Conservation (phyloP, 2,797 vertebrate genomes). For the Lindbergichthys nudifrons region DNA sequence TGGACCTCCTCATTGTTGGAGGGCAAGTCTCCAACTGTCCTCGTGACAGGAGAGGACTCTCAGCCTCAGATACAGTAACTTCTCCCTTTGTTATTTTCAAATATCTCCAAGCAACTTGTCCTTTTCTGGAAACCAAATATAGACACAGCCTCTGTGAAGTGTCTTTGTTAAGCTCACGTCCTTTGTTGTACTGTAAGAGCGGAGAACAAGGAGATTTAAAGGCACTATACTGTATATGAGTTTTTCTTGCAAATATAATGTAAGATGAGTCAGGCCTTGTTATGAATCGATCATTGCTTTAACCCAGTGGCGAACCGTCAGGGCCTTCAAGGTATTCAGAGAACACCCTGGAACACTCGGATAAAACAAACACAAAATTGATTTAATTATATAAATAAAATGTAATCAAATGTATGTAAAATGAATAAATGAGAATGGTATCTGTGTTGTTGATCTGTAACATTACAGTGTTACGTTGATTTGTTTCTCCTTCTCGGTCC, state of each 20-base stretch:
- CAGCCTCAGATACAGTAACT: background rate
- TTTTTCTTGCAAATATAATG: background rate
- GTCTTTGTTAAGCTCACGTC: background rate
- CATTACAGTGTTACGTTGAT: too few relatives aligned
- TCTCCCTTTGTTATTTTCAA: conserved; percentile 2
- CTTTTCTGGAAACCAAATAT: conserved; percentile 6
- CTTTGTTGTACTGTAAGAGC: background rate
- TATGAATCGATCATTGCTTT: background rate
- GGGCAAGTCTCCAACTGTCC: conserved; percentile 63
- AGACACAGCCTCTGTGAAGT: background rate
- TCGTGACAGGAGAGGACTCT: conserved; percentile 21
- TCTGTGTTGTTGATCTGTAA: too few relatives aligned
- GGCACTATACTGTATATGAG: background rate
- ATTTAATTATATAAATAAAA: too few relatives aligned
- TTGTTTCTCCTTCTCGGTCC: too few relatives aligned
- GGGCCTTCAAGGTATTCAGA: too few relatives aligned
- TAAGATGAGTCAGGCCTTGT: background rate
- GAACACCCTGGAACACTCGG: too few relatives aligned
- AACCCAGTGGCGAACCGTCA: too few relatives aligned
- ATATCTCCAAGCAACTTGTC: conserved; percentile 30
- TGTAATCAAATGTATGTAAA: too few relatives aligned
- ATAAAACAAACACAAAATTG: too few relatives aligned
- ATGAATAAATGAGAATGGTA: too few relatives aligned
- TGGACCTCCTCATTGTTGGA: conserved; percentile 55
- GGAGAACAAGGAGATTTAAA: background rate